phyloP scores from a whole-genome alignment of 2,797 vertebrate species.

The Chelidonichthys spinosus region DNA sequence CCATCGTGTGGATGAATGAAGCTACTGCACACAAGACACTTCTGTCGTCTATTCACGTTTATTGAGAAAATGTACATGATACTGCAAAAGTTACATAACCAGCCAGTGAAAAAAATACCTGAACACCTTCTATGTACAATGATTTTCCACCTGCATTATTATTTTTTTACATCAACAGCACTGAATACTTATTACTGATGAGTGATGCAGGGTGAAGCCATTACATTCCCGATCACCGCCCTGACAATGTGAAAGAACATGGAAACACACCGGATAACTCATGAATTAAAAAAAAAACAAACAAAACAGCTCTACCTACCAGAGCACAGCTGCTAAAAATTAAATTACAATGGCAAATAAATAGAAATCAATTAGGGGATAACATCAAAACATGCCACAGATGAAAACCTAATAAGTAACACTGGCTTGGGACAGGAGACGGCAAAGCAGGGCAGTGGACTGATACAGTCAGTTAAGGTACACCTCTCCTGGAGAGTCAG shows the following conservation, averaged over 20 bases:
- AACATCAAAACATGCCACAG: slow-evolving; percentile 22
- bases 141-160: slow-evolving; percentile 39
- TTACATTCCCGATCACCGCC: slow-evolving; percentile 1
- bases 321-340: slow-evolving; percentile 19
- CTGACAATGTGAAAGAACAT: slow-evolving; percentile 10
- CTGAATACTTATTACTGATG: slow-evolving; percentile 45
- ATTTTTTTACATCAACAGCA: slow-evolving; percentile 22
- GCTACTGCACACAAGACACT: slow-evolving; percentile 10
- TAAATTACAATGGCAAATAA: slow-evolving; percentile 65
- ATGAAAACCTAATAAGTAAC: slow-evolving; percentile 5
- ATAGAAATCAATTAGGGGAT: slow-evolving; percentile 27
- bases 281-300: slow-evolving; percentile 15
- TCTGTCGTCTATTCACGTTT: slow-evolving; percentile 55
- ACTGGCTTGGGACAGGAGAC: slow-evolving; percentile 16
- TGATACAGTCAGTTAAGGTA: slow-evolving; percentile 88
- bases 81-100: slow-evolving; percentile 65
- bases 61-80: slow-evolving; percentile 70
- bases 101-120: slow-evolving; percentile 43
- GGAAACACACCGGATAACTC: slow-evolving; percentile 2
- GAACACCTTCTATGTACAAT: slow-evolving; percentile 65
- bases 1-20: slow-evolving; percentile 41
- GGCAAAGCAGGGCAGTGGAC: slow-evolving; percentile 84
- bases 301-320: background rate
- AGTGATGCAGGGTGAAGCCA: slow-evolving; percentile 1
- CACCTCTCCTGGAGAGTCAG: slow-evolving; percentile 77